These are phyloP conservation scores for Enteromius fasciolatus DNA, from an alignment of 2,797 vertebrate species.

Conservation along the genomic window DNA sequence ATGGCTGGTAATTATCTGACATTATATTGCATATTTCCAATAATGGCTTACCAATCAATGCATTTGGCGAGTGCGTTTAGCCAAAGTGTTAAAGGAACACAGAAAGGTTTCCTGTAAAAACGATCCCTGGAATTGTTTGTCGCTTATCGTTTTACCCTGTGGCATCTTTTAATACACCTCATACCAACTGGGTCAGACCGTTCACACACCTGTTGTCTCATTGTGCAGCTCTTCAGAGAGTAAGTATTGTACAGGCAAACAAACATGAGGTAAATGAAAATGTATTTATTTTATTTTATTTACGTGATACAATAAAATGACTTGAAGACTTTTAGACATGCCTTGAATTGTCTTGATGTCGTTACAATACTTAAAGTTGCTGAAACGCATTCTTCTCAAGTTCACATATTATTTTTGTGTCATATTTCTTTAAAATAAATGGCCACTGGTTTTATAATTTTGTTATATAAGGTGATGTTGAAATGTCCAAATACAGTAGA, in stretches of 20 bases:
- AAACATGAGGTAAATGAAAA: not conserved
- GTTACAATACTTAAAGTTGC: not conserved
- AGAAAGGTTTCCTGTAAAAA: slow-evolving; percentile 42
- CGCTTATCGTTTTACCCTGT: slow-evolving; percentile 29
- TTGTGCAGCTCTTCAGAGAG: not conserved
- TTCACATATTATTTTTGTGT: not conserved
- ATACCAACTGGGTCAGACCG: slow-evolving; percentile 63
- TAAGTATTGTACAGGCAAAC: not conserved
- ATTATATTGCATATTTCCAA: slow-evolving; percentile 17
- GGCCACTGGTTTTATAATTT: not conserved
- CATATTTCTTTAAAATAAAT: not conserved
- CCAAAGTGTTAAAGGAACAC: slow-evolving; percentile 1
- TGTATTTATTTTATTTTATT: too few relatives aligned
- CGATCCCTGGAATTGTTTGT: slow-evolving; percentile 38
- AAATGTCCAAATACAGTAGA: not conserved
- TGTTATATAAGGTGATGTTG: not conserved
- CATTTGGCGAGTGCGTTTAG: not conserved
- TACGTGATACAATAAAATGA: too few relatives aligned
- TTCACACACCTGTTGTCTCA: slow-evolving; percentile 63
- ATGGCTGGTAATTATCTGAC: not conserved
- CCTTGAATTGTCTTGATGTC: not conserved
- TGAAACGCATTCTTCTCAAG: not conserved
- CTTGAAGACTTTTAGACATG: not conserved
- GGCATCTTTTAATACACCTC: slow-evolving; percentile 64
- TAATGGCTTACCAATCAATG: slow-evolving; percentile 28